phyloP scores from a whole-genome alignment of 2,888 invertebrate genomes.

The Ectobius pallidus region DNA sequence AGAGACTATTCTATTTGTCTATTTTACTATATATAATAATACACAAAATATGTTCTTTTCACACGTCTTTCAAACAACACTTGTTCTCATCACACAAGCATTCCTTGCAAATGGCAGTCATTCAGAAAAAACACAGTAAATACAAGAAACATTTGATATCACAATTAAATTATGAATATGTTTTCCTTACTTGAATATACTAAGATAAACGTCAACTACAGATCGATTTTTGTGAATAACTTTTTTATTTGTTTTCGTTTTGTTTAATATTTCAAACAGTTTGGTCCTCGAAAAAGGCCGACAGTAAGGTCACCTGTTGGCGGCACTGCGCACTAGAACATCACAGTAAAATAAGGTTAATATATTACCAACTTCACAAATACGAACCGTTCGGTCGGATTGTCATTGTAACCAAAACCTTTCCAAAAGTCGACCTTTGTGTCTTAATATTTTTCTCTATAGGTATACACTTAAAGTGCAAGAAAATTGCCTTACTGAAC shows the following conservation, averaged over 20 bases:
- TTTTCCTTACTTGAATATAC: not conserved
- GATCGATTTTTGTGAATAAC: constrained; percentile 5
- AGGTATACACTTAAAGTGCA: constrained; percentile 4
- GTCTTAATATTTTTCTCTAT: not conserved
- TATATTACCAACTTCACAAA: not conserved
- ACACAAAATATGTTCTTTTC: constrained; percentile 25
- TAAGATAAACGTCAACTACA: constrained; percentile 21
- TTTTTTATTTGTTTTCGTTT: constrained; percentile 1
- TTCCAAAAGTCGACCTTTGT: not conserved
- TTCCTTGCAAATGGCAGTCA: too few relatives aligned
- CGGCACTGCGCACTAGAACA: constrained; percentile 14
- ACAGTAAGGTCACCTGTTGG: constrained; percentile 35
- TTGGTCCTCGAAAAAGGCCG: constrained; percentile 38
- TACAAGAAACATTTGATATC: constrained; percentile 24
- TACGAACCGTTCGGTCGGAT: not conserved
- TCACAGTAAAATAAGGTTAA: constrained; percentile 13
- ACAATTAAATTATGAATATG: constrained; percentile 13
- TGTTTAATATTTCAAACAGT: constrained; percentile 29
- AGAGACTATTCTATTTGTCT: constrained; percentile 17
- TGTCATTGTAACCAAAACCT: not conserved
- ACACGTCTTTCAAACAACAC: too few relatives aligned
- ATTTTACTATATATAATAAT: constrained; percentile 24
- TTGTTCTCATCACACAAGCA: too few relatives aligned
- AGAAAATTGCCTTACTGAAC: not conserved
- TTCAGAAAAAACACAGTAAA: constrained; percentile 6